Base-by-base conservation (phyloP, 2,888 invertebrate species). In the Selenia dentaria region DNA sequence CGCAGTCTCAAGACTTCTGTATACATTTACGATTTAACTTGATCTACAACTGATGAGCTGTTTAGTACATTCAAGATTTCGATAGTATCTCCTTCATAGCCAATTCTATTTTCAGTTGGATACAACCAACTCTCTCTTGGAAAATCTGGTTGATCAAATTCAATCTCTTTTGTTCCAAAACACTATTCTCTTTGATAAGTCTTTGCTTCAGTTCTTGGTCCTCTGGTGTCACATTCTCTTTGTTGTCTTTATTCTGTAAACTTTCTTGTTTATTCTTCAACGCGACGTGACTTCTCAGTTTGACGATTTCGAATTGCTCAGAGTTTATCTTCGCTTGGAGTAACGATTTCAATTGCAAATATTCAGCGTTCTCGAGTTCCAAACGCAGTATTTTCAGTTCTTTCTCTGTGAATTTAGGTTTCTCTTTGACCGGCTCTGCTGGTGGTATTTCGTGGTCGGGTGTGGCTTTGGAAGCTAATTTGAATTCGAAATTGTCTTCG, bases 231-330 rank as follows among this genome's bases (percentile, higher is more conserved):
- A 72, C 64, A 58, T 74, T 70, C 24, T 87, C 85, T 59, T 80
- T 84, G 18, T 58, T 70, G n/a, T 88, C 86, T 51, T 85, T 89
- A 26, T 60, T 64, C 3, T 69, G 71, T 0, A 61, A 42, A 0
- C 74, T 74, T 57, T 90, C 88, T 45, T 87, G 89, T 50, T 91
- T 91, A 55, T 79, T 88, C 47, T 91, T 91, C 44, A 91, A 71
- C 3, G 91, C 82, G 10, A 92, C 83, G 50, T 92, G 83, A 62
- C 92, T 92, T 48, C 92, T 91, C 9, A 95, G 79, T 53, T 92
- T 92, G 13, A 93, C 92, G 8, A 96, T 94, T 84, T 96, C 95
- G 26, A 93, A 93, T 60, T 93, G 93, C 79, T 96, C 96, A 0
- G 92, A 92, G 66, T 93, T 93, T 39, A 96, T 95, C 67, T 94